Evolutionary conservation across 2,113 vertebrate genomes (phyloP).

Genomic region (Cricetomys ansorgei): DNA sequence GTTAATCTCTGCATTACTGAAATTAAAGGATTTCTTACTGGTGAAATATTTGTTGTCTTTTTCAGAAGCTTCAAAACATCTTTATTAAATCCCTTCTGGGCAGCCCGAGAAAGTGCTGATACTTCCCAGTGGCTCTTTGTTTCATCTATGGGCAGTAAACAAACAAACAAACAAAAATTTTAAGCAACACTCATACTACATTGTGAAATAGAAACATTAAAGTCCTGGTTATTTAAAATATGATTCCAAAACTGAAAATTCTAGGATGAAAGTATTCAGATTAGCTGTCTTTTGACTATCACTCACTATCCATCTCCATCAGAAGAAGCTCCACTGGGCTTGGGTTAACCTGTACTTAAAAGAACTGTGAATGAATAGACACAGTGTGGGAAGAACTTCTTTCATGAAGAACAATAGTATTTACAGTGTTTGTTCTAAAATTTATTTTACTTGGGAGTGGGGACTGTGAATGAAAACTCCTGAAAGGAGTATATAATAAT

Average conservation of each 20-base stretch:
- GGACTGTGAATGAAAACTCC: neutral
- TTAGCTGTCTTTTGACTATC: neutral
- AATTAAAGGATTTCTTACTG: constrained; percentile 86
- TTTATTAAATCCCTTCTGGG: constrained; percentile 90
- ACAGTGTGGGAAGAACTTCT: neutral
- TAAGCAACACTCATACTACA: neutral
- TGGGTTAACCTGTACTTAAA: too few relatives aligned
- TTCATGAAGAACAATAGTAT: neutral
- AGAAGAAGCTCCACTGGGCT: too few relatives aligned
- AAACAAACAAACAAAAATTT: neutral
- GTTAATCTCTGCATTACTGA: neutral
- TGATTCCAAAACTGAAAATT: neutral
- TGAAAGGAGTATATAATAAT: neutral
- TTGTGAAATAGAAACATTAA: neutral
- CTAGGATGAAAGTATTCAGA: constrained; percentile 9
- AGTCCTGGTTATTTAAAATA: constrained; percentile 23
- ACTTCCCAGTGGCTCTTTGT: constrained; percentile 91
- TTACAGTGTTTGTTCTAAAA: neutral
- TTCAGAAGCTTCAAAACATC: constrained; percentile 92
- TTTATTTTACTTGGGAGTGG: neutral
- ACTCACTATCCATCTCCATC: too few relatives aligned
- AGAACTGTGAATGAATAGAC: neutral
- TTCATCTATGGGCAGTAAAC: constrained; percentile 87
- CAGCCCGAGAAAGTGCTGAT: constrained; percentile 89
- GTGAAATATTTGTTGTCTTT: constrained; percentile 85